Conservation (phyloP, 2,113 vertebrate species). For the Gymnorhina tibicen region DNA sequence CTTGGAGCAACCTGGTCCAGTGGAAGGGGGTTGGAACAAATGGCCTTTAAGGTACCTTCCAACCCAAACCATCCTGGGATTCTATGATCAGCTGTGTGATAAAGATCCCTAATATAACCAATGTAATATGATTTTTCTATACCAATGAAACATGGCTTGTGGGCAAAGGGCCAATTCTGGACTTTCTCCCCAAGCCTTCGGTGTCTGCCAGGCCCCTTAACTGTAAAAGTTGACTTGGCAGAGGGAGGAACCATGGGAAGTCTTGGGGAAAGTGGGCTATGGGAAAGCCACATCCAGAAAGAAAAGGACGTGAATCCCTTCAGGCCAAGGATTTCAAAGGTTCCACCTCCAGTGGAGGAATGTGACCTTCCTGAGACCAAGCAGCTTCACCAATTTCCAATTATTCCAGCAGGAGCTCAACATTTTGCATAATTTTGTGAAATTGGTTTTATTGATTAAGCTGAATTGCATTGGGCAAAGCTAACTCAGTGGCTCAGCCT, state of each 20-base stretch:
- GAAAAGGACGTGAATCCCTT: neutral
- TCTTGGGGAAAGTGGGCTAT: neutral
- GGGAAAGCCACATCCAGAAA: neutral
- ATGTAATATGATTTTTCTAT: neutral
- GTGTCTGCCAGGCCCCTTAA: neutral
- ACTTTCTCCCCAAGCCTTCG: neutral
- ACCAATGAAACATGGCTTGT: neutral
- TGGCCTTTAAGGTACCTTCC: neutral
- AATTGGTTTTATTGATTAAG: neutral
- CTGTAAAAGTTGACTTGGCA: neutral
- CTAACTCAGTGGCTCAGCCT: neutral
- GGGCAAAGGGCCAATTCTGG: neutral
- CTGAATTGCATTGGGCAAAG: neutral
- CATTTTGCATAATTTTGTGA: neutral
- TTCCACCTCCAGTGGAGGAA: neutral
- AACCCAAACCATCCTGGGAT: neutral
- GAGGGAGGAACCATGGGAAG: neutral
- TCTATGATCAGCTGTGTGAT: neutral
- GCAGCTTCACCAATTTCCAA: neutral
- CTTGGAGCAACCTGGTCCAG: neutral
- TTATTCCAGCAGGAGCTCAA: neutral
- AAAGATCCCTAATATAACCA: neutral
- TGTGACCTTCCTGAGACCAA: neutral
- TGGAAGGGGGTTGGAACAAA: neutral
- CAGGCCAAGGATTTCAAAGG: neutral